Evolutionary conservation across 92 coral and sea anemone species (phyloP), one percentile per base, ranked within the genome.

Genomic region (Scolanthus callimorphus): DNA sequence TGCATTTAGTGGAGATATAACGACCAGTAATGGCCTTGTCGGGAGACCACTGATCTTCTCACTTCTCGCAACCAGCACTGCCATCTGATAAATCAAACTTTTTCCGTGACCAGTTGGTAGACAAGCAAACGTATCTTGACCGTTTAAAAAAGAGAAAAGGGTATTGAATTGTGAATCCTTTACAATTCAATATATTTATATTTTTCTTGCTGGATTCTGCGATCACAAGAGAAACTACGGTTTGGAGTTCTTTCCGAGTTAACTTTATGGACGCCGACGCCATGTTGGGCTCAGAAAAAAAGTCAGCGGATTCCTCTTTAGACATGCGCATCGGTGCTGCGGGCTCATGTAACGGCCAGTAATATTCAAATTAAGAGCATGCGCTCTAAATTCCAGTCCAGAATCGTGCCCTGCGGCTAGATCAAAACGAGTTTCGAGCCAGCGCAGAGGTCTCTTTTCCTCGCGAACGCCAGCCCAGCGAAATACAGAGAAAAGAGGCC

Each of bases 1-100:
- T n/a, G 81, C 39, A 34, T 74, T 74, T 13, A 74, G 25, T 0
- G 81, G 72, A 3, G 63, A 72, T 12, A 72, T 49, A 3, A 72
- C 79, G n/a, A 63, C 51, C 11, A 72, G 27, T 0, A 72, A 39
- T 0, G 71, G 60, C 0, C 20, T n/a, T 27, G 41, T 8, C 15
- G 25, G 2, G 29, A 4, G n/a, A 34, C 50, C 28, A 12, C 50
- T 46, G 23, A 11, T 20, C 4, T 11, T 10, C 12, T 9, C 52
- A 10, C 19, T 10, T 11, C 19, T 20, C 12, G 69, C 69, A 51
- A 47, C 43, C 29, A 48, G 17, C 29, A 29, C 69, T 27, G 69
- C 69, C 29, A 47, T 48, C 43, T 62, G 69, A 50, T 46, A 62
- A 31, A 48, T 62, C 22, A 45, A 17, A 23, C 51, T 31, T 62